Evolutionary conservation across 2,113 vertebrate genomes (phyloP), one percentile per base, ranked within the genome.

Genomic region (Dicaeum eximium): DNA sequence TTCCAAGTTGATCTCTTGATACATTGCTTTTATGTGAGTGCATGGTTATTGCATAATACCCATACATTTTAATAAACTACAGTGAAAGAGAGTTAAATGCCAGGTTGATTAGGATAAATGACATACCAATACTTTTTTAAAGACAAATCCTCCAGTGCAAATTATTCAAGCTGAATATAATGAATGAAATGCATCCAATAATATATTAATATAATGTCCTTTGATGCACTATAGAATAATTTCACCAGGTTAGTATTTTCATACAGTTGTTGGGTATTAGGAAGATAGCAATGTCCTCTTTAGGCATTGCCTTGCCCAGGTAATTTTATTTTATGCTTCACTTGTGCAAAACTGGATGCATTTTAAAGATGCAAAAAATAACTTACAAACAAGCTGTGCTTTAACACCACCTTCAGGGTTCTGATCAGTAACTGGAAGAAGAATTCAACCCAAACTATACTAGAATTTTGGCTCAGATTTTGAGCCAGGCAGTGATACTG

Each of bases 71-170:
- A 72, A 93, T 83, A 86, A 81, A 86, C 72, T 62, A 5, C 19
- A 58, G 64, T 80, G 93, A 94, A 91, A 95, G 80, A 40, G 47
- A 85, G 33, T 65, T 28, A 80, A 67, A 33, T 95, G 56, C 58
- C 75, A 79, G 51, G 38, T 24, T 88, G 45, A 97, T 97, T 96
- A 95, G 60, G 79, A 95, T 92, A 97, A 97, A 96, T 93, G 84
- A 96, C 65, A 90, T 65, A 95, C 53, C 38, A 62, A 67, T 19
- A 23, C 54, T 85, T 94, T 93, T 92, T 96, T 83, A 95, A 96
- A 96, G 85, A 96, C 27, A 70, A 90, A 96, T 97, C 78, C 71
- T 20, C 54, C 51, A 67, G 78, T 62, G 71, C 56, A 91, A 96
- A 93, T 80, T 47, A 88, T 91, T 96, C 31, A 96, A 85, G 92